Evolutionary conservation across 2,113 vertebrate genomes (phyloP), one percentile per base, ranked within the genome.

Genomic region (Chloropsis cyanopogon): DNA sequence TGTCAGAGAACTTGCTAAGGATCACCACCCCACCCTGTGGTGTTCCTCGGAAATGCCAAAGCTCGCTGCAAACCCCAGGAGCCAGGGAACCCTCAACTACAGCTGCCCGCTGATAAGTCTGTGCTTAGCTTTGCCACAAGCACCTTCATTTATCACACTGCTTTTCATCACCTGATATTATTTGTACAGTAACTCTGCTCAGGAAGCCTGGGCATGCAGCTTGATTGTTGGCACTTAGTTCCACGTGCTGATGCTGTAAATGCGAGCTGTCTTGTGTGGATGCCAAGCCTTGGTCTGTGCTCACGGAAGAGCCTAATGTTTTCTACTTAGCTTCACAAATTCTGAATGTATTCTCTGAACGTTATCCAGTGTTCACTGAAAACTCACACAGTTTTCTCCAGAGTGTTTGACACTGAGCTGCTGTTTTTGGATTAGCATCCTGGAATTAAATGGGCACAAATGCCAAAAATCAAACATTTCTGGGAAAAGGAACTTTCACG

Each of bases 161-260:
- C 7, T 83, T 95, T 94, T 94, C 86, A 61, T 86, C 94, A 88
- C 88, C 82, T 81, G 94, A 61, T 92, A 86, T 1, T 49, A 60
- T 64, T 70, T 81, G 82, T 60, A 57, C 82, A 81, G 82, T 49
- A 75, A 52, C 60, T 83, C 82, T 52, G 76, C 76, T 66, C 59
- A 33, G 80, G 82, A 78, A 42, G 85, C 81, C 93, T 41, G 90
- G 89, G 78, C 87, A 77, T 21, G 39, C 86, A 78, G 83, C 29
- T 59, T n/a, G 35, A 18, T 70, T 54, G 60, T 54, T 91, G 88
- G 85, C 93, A 81, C 90, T 81, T 66, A 29, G 85, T 73, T 59
- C 29, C 44, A 60, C 7, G 1, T 70, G 72, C 76, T 46, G 66
- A 8, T 87, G 84, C 57, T 71, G 39, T 86, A 53, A 64, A 79